A percentile compares a stretch with the other conserved stretches of the same genome.
Evolutionary conservation across 2,113 vertebrate genomes (phyloP).

Genomic region (Rhabdomys dilectus): DNA sequence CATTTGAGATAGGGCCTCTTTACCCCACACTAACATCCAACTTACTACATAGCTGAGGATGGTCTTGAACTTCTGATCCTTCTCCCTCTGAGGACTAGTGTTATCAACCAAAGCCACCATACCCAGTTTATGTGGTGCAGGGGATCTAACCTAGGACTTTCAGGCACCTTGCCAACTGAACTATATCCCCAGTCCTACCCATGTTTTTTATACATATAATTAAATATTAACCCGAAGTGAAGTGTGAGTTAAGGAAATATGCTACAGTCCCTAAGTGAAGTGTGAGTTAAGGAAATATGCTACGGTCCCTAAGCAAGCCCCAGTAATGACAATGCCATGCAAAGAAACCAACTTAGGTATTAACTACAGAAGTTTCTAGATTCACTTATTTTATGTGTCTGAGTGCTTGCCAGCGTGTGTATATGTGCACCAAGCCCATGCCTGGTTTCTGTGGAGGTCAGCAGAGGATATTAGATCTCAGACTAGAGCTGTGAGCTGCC

Average conservation of each 20-base stretch:
- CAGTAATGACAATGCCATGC: neutral
- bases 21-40: neutral
- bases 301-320: neutral
- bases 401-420: neutral
- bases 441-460: neutral
- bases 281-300: neutral
- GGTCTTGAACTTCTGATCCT: neutral
- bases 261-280: neutral
- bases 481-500: neutral
- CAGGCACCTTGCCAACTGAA: neutral
- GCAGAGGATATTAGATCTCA: neutral
- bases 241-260: neutral
- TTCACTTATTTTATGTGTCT: neutral
- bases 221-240: neutral
- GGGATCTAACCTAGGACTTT: neutral
- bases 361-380: neutral
- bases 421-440: neutral
- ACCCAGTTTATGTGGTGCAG: neutral
- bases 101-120: neutral
- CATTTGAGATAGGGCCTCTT: neutral
- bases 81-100: neutral
- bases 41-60: neutral
- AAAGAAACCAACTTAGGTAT: neutral
- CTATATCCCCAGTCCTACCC: neutral
- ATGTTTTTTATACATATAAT: neutral